Conservation (phyloP, 1,140 invertebrate species). For the Arion vulgaris region DNA sequence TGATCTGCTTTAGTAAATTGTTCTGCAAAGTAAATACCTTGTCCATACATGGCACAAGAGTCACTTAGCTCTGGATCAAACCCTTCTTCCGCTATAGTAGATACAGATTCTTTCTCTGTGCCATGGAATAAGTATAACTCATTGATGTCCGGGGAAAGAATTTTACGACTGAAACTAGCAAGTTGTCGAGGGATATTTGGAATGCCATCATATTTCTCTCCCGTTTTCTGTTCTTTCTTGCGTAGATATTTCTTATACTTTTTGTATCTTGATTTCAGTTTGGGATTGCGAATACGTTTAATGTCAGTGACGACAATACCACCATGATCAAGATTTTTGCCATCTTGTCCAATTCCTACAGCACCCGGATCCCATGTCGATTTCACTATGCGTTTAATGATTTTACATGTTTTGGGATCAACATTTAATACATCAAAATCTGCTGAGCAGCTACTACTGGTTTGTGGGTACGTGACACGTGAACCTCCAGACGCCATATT, state of each 20-base stretch:
- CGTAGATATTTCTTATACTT: neutral
- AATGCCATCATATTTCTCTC: neutral
- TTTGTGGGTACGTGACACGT: too few relatives aligned
- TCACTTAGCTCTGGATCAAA: conserved; percentile 49
- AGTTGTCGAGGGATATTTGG: neutral
- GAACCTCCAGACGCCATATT: too few relatives aligned
- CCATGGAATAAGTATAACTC: conserved; percentile 65
- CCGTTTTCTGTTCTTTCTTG: neutral
- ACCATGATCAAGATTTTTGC: neutral
- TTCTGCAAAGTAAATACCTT: conserved; percentile 57
- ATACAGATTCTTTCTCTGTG: conserved; percentile 44
- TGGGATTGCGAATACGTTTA: neutral
- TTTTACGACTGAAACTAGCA: neutral
- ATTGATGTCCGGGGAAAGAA: conserved; percentile 48
- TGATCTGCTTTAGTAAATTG: conserved; percentile 63
- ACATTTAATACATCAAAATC: too few relatives aligned
- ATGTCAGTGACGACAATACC: neutral
- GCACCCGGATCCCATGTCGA: neutral
- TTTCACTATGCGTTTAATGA: neutral
- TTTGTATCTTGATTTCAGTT: neutral
- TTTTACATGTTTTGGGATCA: too few relatives aligned
- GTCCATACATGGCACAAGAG: conserved; percentile 54
- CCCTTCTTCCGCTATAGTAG: conserved; percentile 50
- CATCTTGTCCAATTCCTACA: neutral
- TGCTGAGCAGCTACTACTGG: too few relatives aligned